These are phyloP conservation scores for Hippocampus barbouri DNA, from an alignment of 2,113 vertebrate species.

Conservation along the genomic window DNA sequence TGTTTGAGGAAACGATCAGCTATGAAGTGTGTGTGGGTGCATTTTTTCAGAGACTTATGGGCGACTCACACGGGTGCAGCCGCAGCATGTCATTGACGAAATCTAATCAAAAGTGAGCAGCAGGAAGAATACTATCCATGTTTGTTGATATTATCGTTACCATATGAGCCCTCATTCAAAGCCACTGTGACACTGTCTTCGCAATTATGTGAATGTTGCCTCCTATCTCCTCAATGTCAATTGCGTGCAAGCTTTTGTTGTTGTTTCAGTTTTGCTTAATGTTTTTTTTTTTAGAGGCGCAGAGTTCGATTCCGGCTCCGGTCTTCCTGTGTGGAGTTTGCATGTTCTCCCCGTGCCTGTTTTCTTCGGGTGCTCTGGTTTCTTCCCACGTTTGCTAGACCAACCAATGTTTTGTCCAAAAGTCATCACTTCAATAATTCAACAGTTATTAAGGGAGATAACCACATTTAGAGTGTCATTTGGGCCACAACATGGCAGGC, in stretches of 20 bases:
- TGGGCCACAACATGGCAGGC: no score
- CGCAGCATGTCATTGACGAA: slow-evolving; percentile 29
- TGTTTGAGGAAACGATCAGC: slow-evolving; percentile 4
- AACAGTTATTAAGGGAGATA: no score
- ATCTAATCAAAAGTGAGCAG: slow-evolving; percentile 14
- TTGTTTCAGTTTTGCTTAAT: neutral
- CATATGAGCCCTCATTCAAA: slow-evolving; percentile 9
- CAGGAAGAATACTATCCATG: slow-evolving; percentile 9
- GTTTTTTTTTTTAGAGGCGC: neutral
- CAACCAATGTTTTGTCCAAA: neutral
- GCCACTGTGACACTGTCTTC: slow-evolving; percentile 19
- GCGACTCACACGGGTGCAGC: slow-evolving; percentile 1
- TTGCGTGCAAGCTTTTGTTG: neutral
- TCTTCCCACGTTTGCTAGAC: no score
- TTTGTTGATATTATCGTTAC: slow-evolving; percentile 15
- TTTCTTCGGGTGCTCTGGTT: no score
- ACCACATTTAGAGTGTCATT: no score
- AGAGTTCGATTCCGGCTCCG: no score
- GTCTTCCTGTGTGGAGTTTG: no score
- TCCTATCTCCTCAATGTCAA: neutral
- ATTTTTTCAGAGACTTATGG: slow-evolving; percentile 11
- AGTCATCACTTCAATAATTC: neutral
- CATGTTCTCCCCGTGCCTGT: no score
- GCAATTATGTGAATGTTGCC: slow-evolving; percentile 1
- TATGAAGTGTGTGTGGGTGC: slow-evolving; percentile 11